phyloP scores from a whole-genome alignment of 2,797 vertebrate genomes.

The Acrocephalus scirpaceus region DNA sequence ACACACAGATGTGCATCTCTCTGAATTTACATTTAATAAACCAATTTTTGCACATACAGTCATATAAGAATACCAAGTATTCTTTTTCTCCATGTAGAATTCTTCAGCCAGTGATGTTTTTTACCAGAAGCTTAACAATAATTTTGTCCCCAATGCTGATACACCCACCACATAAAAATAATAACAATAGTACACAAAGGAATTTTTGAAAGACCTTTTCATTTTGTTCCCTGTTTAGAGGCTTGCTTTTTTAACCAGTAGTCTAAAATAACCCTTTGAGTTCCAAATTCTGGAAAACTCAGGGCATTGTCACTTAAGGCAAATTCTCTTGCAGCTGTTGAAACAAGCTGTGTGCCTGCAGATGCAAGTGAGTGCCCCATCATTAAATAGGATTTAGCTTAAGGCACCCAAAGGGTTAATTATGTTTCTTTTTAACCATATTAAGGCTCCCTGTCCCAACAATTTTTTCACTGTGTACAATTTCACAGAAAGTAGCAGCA shows the following conservation, averaged over 20 bases:
- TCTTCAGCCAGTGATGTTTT: background rate
- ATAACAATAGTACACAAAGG: background rate
- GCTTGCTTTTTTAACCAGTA: background rate
- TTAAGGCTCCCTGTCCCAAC: slow-evolving; percentile 56
- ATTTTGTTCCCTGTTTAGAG: background rate
- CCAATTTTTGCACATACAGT: background rate
- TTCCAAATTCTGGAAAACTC: slow-evolving; percentile 30
- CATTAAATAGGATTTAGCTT: slow-evolving; percentile 2
- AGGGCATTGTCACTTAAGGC: slow-evolving; percentile 21
- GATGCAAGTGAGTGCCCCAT: slow-evolving; percentile 1
- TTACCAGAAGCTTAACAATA: background rate
- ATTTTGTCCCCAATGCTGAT: background rate
- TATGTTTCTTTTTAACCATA: background rate
- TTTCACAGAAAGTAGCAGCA: slow-evolving; percentile 42
- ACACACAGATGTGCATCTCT: slow-evolving; percentile 7
- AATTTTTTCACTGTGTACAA: slow-evolving; percentile 1
- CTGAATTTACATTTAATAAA: slow-evolving; percentile 12
- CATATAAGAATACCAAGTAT: background rate
- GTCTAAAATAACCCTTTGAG: slow-evolving; percentile 49
- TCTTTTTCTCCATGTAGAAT: background rate
- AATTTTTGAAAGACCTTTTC: background rate
- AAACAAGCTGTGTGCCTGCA: background rate
- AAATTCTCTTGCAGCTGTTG: background rate
- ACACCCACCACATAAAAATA: background rate
- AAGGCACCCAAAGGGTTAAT: slow-evolving; percentile 70